phyloP scores from a whole-genome alignment of 2,888 invertebrate species.

The Lasioglossum marginatum region DNA sequence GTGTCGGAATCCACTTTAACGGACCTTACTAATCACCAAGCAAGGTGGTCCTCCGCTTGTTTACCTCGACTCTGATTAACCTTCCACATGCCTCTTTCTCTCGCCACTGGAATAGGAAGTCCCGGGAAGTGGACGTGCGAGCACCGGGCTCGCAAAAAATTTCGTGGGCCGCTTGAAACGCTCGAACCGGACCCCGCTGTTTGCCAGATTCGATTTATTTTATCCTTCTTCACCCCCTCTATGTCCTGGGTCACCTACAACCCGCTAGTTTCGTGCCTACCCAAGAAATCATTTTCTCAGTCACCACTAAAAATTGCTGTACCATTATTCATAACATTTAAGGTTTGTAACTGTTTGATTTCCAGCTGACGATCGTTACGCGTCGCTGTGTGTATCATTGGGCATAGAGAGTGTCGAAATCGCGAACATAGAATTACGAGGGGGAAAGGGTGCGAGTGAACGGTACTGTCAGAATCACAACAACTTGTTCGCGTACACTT shows the following conservation, averaged over 20 bases:
- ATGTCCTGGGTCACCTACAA: background rate
- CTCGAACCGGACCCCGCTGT: background rate
- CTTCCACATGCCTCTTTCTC: constrained; percentile 59
- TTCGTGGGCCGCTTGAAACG: constrained; percentile 18
- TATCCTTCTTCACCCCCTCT: background rate
- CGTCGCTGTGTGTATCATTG: background rate
- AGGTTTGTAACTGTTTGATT: too few relatives aligned
- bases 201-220: constrained; percentile 43
- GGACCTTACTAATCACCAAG: constrained; percentile 78
- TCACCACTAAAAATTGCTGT: too few relatives aligned
- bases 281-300: background rate
- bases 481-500: constrained; percentile 32
- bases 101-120: background rate
- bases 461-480: constrained; percentile 26
- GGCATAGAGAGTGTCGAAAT: background rate
- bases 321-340: too few relatives aligned
- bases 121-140: constrained; percentile 3
- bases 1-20: constrained; percentile 74
- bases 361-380: background rate
- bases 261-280: background rate
- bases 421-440: background rate
- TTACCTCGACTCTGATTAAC: constrained; percentile 80
- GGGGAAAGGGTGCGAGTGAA: background rate
- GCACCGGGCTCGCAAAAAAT: constrained; percentile 24
- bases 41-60: constrained; percentile 73